Base-by-base conservation (phyloP, 2,888 invertebrate species). In the Diarsia dahlii region DNA sequence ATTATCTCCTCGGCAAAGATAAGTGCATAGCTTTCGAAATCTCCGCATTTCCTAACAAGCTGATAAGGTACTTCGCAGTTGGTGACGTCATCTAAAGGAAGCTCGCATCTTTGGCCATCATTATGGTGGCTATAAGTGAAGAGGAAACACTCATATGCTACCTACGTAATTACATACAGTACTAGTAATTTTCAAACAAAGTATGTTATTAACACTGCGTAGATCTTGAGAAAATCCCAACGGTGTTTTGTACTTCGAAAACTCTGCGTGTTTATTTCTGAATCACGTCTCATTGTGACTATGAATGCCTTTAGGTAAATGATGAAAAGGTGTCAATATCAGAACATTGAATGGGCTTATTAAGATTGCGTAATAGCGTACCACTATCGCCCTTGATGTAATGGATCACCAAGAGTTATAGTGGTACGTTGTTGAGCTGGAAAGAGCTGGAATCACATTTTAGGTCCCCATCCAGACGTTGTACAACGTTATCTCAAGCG, bases 1-100 rank as follows among this genome's bases (percentile, higher is more conserved):
- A 83, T 74, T 70, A 80, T 73, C 81, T 68, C n/a, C 65, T 39
- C 9, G 18, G 66, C 54, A 68, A 74, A 85, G 83, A 87, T 86
- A 86, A 87, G 69, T 66, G 63, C 76, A 70, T 69, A 67, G 46
- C 66, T 78, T 48, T 76, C n/a, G 56, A 84, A 74, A 72, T 77
- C 65, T 75, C 68, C 18, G 50, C 46, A 69, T 80, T 83, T 68
- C 76, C 34, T 69, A 74, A 83, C 71, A 74, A 12, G 20, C 54
- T 46, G 75, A 75, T 79, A 75, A 58, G 62, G n/a, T 68, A 66
- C 64, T 48, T 69, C 46, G 62, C 34, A 64, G 34, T 50, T 74
- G 52, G 60, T 83, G 80, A 80, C 71, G 76, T 74, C 68, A 76
- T 50, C 18, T 52, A 18, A 45, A 52, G 56, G 68, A 74, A 74